Evolutionary conservation across 2,113 vertebrate species (phyloP).

Genomic region (Microtus oregoni): DNA sequence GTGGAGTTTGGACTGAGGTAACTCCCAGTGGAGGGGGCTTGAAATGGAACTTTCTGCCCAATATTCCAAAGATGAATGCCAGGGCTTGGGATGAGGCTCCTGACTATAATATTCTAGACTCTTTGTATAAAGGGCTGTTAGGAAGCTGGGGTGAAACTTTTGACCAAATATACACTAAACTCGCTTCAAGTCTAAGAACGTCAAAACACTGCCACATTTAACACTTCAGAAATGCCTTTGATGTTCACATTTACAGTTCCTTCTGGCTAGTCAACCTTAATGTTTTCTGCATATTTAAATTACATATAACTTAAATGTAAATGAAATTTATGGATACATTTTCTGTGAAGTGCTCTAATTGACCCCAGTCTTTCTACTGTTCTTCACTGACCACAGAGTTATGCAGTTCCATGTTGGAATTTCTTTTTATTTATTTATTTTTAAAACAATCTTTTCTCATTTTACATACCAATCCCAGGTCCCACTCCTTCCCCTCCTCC

Average conservation of each 20-base stretch:
- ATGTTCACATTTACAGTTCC: neutral
- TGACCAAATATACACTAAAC: no score
- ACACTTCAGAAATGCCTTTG: neutral
- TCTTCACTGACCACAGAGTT: neutral
- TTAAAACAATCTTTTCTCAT: no score
- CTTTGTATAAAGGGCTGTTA: no score
- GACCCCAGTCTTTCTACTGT: neutral
- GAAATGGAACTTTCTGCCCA: no score
- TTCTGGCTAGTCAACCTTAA: neutral
- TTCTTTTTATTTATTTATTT: neutral
- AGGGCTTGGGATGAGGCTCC: no score
- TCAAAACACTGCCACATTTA: neutral
- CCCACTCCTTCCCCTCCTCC: no score
- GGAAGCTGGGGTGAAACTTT: no score
- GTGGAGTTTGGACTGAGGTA: no score
- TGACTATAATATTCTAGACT: no score
- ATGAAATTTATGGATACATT: neutral
- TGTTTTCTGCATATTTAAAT: neutral
- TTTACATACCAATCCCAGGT: no score
- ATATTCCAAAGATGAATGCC: no score
- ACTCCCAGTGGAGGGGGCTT: no score
- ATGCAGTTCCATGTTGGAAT: neutral
- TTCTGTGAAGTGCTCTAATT: neutral
- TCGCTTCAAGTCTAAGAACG: neutral
- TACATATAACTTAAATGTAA: neutral